Conservation (phyloP, 2,888 invertebrate species). For the Endotricha flammealis region DNA sequence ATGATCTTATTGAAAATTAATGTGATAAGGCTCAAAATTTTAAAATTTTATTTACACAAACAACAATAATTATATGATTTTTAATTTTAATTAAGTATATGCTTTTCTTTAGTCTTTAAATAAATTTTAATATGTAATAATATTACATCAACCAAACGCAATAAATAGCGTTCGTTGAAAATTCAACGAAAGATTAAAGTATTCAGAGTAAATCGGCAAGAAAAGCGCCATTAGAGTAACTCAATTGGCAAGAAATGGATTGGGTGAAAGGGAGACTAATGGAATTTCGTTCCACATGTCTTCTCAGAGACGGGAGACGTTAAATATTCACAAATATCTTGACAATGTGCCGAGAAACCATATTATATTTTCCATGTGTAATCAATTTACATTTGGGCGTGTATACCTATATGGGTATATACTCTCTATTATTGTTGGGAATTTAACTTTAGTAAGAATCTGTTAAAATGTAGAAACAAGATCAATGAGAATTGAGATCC, state of each 20-base stretch:
- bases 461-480: no score
- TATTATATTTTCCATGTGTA: neutral
- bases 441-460: neutral
- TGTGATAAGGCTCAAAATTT: no score
- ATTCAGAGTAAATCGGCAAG: constrained; percentile 9
- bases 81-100: no score
- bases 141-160: no score
- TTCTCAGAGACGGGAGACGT: constrained; percentile 2
- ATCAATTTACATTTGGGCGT: neutral
- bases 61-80: no score
- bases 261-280: constrained; percentile 11
- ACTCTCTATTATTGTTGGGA: neutral
- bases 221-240: constrained; percentile 11
- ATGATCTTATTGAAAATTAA: no score
- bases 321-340: constrained; percentile 11
- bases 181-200: constrained; percentile 9
- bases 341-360: constrained; percentile 3
- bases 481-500: no score
- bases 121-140: no score
- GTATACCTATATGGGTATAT: no score
- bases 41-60: no score
- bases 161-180: neutral
- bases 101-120: no score
- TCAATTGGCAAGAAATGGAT: constrained; percentile 11
- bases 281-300: constrained; percentile 10